These are phyloP conservation scores for Tadarida brasiliensis DNA, from an alignment of 2,797 vertebrate species.

Conservation along the genomic window DNA sequence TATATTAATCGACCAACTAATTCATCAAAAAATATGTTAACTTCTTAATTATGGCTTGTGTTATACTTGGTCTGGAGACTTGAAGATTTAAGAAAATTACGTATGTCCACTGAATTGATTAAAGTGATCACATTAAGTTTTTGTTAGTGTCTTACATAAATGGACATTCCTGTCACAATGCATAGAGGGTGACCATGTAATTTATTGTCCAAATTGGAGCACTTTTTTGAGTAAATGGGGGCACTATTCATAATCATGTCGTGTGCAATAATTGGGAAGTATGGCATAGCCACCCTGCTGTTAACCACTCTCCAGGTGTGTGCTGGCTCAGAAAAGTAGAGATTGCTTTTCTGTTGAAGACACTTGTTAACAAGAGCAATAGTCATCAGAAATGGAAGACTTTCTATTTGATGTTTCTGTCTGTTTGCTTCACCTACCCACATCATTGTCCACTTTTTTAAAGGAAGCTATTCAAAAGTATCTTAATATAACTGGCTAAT, in stretches of 20 bases:
- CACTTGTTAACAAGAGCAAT: not conserved
- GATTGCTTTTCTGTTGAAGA: not conserved
- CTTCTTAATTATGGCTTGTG: not conserved
- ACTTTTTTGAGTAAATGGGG: not conserved
- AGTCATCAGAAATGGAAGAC: not conserved
- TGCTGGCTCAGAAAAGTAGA: not conserved
- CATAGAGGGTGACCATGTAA: not conserved
- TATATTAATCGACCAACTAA: not conserved
- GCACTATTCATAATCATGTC: not conserved
- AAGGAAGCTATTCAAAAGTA: conserved; percentile 42
- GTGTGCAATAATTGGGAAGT: not conserved
- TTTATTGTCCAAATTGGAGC: not conserved
- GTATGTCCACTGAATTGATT: not conserved
- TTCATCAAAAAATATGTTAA: not conserved
- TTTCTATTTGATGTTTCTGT: not conserved
- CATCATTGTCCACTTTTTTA: not conserved
- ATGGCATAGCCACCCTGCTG: not conserved
- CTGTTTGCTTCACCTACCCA: not conserved
- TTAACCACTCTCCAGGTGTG: not conserved
- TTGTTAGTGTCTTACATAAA: not conserved
- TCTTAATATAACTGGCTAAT: conserved; percentile 23
- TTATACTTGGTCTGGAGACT: not conserved
- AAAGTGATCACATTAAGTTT: not conserved
- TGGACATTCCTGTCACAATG: not conserved
- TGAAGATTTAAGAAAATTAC: not conserved